These are phyloP conservation scores for Aphidius colemani DNA, from an alignment of 2,888 invertebrate species.

Conservation along the genomic window DNA sequence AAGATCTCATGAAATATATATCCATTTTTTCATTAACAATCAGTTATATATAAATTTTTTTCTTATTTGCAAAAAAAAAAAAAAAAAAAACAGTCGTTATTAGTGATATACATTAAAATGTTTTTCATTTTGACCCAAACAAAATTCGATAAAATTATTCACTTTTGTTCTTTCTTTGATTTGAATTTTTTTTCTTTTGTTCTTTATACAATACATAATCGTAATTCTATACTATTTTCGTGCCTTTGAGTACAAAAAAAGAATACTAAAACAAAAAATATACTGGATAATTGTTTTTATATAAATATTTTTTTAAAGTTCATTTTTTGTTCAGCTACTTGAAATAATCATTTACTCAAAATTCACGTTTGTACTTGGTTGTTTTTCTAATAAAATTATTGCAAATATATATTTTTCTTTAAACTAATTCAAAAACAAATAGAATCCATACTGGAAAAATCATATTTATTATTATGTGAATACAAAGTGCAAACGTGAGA, in stretches of 20 bases:
- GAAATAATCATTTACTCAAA: slow-evolving; percentile 48
- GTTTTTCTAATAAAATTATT: not conserved
- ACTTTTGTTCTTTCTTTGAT: slow-evolving; percentile 3
- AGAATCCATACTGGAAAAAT: no score
- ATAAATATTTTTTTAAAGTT: slow-evolving; percentile 29
- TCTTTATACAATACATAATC: slow-evolving; percentile 25
- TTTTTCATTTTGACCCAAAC: slow-evolving; percentile 13
- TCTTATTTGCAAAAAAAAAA: slow-evolving; percentile 15
- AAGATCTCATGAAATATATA: no score
- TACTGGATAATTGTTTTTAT: slow-evolving; percentile 32
- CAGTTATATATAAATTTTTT: no score
- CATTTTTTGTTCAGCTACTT: slow-evolving; percentile 40
- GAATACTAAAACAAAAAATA: slow-evolving; percentile 25
- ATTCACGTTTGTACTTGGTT: slow-evolving; percentile 22
- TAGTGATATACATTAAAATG: not conserved
- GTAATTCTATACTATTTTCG: slow-evolving; percentile 22
- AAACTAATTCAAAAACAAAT: no score
- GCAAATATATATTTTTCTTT: no score
- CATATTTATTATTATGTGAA: not conserved
- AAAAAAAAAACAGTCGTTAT: slow-evolving; percentile 4
- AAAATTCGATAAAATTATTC: slow-evolving; percentile 11
- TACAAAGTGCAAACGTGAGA: slow-evolving; percentile 2
- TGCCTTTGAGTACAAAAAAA: slow-evolving; percentile 29
- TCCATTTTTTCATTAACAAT: no score
- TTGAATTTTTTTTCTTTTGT: slow-evolving; percentile 21